phyloP scores from a whole-genome alignment of 2,888 invertebrate genomes.

The Griposia aprilina region DNA sequence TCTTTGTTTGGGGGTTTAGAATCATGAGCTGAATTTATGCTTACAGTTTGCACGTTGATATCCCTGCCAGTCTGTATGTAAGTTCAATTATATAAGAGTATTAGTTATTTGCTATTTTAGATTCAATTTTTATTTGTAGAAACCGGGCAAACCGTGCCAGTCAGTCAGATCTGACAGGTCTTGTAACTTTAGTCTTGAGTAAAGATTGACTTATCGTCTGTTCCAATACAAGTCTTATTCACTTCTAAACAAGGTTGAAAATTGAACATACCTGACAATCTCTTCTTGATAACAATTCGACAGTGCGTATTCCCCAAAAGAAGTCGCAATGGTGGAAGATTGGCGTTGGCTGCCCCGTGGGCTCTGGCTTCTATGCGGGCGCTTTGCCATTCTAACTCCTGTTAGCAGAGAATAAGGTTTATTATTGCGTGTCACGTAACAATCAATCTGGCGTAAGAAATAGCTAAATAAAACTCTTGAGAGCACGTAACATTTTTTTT shows the following conservation, averaged over 20 bases:
- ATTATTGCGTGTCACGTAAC: not conserved
- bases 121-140: no score
- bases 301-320: slow-evolving; percentile 98
- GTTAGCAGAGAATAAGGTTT: not conserved
- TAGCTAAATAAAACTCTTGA: not conserved
- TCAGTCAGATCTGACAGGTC: no score
- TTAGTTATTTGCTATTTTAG: no score
- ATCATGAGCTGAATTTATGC: no score
- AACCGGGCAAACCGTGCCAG: no score
- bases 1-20: no score
- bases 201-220: slow-evolving; percentile 62
- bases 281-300: slow-evolving; percentile 98
- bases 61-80: no score
- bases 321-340: slow-evolving; percentile 96
- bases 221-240: not conserved
- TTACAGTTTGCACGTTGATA: no score
- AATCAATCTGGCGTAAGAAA: not conserved
- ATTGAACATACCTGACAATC: slow-evolving; percentile 92
- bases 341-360: slow-evolving; percentile 81
- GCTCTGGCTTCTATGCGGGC: slow-evolving; percentile 98
- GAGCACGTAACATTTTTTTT: not conserved
- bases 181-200: no score
- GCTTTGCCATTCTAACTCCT: slow-evolving; percentile 98
- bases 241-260: not conserved
- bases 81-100: no score